These are phyloP conservation scores for Drosophila bifasciata DNA, from an alignment of 1,140 invertebrate species.

Conservation along the genomic window DNA sequence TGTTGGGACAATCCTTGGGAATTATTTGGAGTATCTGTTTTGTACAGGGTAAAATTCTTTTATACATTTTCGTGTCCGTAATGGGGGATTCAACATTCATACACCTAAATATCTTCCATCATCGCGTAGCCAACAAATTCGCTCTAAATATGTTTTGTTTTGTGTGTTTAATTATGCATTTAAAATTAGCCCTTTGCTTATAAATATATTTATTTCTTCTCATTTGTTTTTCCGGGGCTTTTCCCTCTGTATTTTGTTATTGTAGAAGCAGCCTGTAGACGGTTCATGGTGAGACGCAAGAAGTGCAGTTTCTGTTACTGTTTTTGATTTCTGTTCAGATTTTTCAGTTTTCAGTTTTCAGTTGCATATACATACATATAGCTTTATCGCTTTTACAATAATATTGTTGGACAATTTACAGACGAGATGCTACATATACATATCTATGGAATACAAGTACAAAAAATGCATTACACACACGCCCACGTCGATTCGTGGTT, in stretches of 20 bases:
- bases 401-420: slow-evolving; percentile 36
- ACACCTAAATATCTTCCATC: slow-evolving; percentile 28
- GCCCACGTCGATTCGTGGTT: slow-evolving; percentile 13
- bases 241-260: slow-evolving; percentile 48
- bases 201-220: slow-evolving; percentile 51
- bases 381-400: slow-evolving; percentile 44
- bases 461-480: slow-evolving; percentile 38
- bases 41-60: slow-evolving; percentile 74
- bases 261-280: slow-evolving; percentile 76
- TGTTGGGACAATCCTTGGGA: slow-evolving; percentile 27
- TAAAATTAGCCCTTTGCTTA: slow-evolving; percentile 35
- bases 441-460: slow-evolving; percentile 53
- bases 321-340: slow-evolving; percentile 67
- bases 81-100: slow-evolving; percentile 23
- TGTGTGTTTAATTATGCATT: slow-evolving; percentile 34
- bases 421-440: slow-evolving; percentile 16
- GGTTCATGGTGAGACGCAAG: slow-evolving; percentile 75
- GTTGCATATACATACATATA: no score
- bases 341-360: slow-evolving; percentile 31
- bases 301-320: slow-evolving; percentile 52
- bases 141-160: slow-evolving; percentile 50
- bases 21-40: slow-evolving; percentile 23
- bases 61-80: slow-evolving; percentile 39
- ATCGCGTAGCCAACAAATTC: slow-evolving; percentile 52
- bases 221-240: slow-evolving; percentile 22